These are phyloP conservation scores for Dromiciops gliroides DNA, from an alignment of 2,113 vertebrate genomes.

Conservation along the genomic window DNA sequence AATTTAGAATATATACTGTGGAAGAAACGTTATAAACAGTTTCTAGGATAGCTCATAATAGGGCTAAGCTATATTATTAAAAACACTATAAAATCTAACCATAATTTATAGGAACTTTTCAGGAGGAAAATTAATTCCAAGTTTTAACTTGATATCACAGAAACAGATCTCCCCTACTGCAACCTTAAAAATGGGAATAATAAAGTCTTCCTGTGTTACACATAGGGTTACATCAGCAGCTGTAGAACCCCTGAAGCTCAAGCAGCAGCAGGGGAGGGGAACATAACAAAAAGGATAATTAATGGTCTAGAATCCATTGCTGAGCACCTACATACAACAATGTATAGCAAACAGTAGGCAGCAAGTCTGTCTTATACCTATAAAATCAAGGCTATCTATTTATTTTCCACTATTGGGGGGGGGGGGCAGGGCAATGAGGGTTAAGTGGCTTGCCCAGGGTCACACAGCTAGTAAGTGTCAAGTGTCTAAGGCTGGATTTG, in stretches of 20 bases:
- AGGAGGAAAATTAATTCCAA: not conserved
- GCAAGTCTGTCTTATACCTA: not conserved
- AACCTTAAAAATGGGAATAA: not conserved
- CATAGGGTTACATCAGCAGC: not conserved
- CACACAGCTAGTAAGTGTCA: too few relatives aligned
- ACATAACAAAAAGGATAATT: not conserved
- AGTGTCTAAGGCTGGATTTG: too few relatives aligned
- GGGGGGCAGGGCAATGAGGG: too few relatives aligned
- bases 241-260: not conserved
- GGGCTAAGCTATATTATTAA: not conserved
- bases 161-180: too few relatives aligned
- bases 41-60: not conserved
- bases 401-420: too few relatives aligned
- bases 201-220: not conserved
- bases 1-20: not conserved
- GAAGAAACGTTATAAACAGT: not conserved
- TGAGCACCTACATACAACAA: not conserved
- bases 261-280: not conserved
- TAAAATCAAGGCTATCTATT: not conserved
- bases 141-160: not conserved
- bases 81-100: not conserved
- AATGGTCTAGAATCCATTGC: not conserved
- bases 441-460: too few relatives aligned
- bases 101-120: not conserved
- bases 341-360: not conserved